Base-by-base conservation (phyloP, 1,140 invertebrate species). In the Philopotamus ludificatus region DNA sequence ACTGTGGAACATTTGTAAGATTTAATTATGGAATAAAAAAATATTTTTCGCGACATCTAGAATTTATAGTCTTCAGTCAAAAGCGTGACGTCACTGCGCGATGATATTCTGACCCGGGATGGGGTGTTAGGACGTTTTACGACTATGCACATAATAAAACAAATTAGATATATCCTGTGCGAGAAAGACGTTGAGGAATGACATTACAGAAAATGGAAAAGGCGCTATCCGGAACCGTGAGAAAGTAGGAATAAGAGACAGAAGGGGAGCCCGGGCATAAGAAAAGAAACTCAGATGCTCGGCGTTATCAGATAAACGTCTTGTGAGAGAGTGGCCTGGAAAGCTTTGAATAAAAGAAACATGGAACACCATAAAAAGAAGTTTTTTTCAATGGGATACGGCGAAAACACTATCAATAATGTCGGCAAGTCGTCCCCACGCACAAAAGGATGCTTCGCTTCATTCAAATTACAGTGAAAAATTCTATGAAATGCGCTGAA, bases 281-380 rank as follows among this genome's bases (percentile, higher is more conserved):
- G 2, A 23, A 39, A 22, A 34, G 57, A 20, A 47, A 51, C 49
- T n/a, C n/a, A 15, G 54, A 39, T 21, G 26, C 57, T 21, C 25
- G 23, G 22, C 34, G 42, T 61, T 61, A 61, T 61, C 58, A 61
- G 42, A 61, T 44, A 45, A 45, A 49, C 34, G 58, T 49, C 58
- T 49, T 20, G 58, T 16, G 58, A 42, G 54, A 34, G 26, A 42
- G 28, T 42, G 54, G 20, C 18, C 57, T 59, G 41, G 57, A 64
- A 66, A 45, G 65, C 58, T 66, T 66, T 66, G 65, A 66, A 66
- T 66, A 66, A 66, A 66, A 61, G 65, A 66, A 61, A 66, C 65
- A 60, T 51, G 58, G 39, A 21, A n/a, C 49, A 15, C 45, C 53
- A 66, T 61, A 60, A 66, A 55, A 42, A 58, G 65, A 15, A 18